phyloP scores from a whole-genome alignment of 2,113 vertebrate genomes.

The Panurus biarmicus region DNA sequence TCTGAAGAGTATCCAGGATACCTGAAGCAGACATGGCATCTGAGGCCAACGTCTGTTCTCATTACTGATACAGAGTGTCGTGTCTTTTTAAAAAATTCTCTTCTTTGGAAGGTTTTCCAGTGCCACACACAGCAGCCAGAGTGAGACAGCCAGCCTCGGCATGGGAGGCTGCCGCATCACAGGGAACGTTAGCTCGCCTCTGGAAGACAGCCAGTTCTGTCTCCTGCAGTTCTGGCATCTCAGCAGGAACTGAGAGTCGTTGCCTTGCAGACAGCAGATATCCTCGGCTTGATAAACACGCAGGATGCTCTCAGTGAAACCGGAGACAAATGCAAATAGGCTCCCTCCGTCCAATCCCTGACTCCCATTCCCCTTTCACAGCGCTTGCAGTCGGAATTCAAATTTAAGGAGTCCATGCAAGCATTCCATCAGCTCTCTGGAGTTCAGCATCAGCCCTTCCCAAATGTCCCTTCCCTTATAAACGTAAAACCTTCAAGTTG shows the following conservation, averaged over 20 bases:
- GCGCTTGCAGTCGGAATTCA: not conserved
- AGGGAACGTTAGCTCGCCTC: not conserved
- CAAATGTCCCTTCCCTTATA: not conserved
- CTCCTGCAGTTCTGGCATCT: not conserved
- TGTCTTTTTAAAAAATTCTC: not conserved
- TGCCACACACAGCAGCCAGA: not conserved
- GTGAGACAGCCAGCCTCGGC: not conserved
- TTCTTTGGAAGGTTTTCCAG: not conserved
- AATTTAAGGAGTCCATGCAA: not conserved
- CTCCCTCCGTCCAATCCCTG: not conserved
- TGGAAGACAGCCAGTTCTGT: not conserved
- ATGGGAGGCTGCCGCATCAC: not conserved
- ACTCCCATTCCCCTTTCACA: not conserved
- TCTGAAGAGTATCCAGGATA: not conserved
- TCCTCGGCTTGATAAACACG: not conserved
- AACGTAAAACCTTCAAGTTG: not conserved
- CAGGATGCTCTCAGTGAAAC: not conserved
- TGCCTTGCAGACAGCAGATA: not conserved
- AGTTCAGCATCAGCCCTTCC: not conserved
- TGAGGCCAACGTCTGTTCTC: not conserved
- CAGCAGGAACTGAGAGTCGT: not conserved
- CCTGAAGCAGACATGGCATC: not conserved
- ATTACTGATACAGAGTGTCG: rapidly evolving
- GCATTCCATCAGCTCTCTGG: not conserved
- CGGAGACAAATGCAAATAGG: not conserved